Evolutionary conservation across 92 coral and sea anemone genomes (phyloP).

Genomic region (Ricordea florida): DNA sequence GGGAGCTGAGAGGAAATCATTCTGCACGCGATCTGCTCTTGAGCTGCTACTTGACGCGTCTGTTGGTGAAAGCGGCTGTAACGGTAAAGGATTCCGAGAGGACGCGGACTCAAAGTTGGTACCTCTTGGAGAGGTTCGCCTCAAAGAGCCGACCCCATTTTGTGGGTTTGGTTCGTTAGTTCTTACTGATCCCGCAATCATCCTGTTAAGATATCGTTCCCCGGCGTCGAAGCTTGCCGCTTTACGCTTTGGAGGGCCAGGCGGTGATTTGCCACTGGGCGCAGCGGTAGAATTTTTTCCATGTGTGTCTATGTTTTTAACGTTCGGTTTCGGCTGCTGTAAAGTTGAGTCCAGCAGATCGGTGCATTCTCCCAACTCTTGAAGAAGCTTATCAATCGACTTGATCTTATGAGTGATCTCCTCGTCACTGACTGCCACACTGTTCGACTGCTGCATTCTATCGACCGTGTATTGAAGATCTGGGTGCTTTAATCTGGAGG

Average conservation of each 20-base stretch:
- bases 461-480: constrained; percentile 42
- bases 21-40: constrained; percentile 31
- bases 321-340: constrained; percentile 35
- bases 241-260: constrained; percentile 74
- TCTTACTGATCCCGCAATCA: too few relatives aligned
- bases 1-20: constrained; percentile 11
- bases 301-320: background rate
- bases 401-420: constrained; percentile 67
- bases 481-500: constrained; percentile 11
- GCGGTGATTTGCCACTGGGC: background rate
- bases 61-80: background rate
- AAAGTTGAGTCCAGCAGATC: constrained; percentile 68
- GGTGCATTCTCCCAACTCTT: constrained; percentile 81
- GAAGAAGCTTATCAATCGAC: constrained; percentile 82
- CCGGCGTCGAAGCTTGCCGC: constrained; percentile 79
- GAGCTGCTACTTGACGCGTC: constrained; percentile 19
- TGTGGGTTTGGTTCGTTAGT: background rate
- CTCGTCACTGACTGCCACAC: constrained; percentile 41
- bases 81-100: background rate
- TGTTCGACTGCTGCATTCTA: constrained; percentile 41
- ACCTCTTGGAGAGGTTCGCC: background rate
- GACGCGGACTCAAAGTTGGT: background rate
- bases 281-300: background rate
- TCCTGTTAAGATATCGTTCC: constrained; percentile 6
- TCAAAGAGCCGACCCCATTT: background rate